phyloP scores from a whole-genome alignment of 2,888 invertebrate genomes.

The Lasius platythorax region DNA sequence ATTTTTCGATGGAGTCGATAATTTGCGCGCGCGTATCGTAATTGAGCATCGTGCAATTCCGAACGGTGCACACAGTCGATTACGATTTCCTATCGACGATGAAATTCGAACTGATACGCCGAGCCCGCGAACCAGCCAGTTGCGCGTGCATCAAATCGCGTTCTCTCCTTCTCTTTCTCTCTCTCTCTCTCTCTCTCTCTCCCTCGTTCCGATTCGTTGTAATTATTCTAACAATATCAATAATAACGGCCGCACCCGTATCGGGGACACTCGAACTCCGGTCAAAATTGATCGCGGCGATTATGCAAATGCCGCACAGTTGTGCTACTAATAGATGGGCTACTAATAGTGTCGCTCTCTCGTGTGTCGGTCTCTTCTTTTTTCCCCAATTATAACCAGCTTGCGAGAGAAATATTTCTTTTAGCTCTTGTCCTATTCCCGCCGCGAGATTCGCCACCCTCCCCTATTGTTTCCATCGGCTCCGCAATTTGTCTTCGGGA shows the following conservation, averaged over 20 bases:
- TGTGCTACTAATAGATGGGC: neutral
- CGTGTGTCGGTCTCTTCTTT: neutral
- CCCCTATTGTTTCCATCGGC: constrained; percentile 19
- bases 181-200: neutral
- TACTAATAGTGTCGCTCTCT: neutral
- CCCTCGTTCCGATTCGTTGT: constrained; percentile 21
- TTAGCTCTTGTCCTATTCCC: neutral
- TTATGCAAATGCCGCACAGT: neutral
- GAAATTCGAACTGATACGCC: constrained; percentile 31
- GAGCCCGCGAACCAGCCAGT: constrained; percentile 9
- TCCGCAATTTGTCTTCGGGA: constrained; percentile 39
- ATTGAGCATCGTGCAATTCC: constrained; percentile 34
- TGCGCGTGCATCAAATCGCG: constrained; percentile 35
- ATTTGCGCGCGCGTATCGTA: constrained; percentile 20
- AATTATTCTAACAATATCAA: constrained; percentile 49
- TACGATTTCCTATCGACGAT: constrained; percentile 43
- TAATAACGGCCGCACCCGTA: constrained; percentile 8
- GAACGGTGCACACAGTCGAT: constrained; percentile 20
- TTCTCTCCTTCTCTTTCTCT: neutral
- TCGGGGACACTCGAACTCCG: constrained; percentile 3
- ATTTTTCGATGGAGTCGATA: constrained; percentile 40
- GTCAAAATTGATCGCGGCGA: constrained; percentile 22
- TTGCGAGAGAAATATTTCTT: constrained; percentile 1
- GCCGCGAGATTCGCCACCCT: neutral
- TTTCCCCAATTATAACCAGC: neutral